Base-by-base conservation (phyloP, 2,113 vertebrate genomes). In the Oenanthe oenanthe region DNA sequence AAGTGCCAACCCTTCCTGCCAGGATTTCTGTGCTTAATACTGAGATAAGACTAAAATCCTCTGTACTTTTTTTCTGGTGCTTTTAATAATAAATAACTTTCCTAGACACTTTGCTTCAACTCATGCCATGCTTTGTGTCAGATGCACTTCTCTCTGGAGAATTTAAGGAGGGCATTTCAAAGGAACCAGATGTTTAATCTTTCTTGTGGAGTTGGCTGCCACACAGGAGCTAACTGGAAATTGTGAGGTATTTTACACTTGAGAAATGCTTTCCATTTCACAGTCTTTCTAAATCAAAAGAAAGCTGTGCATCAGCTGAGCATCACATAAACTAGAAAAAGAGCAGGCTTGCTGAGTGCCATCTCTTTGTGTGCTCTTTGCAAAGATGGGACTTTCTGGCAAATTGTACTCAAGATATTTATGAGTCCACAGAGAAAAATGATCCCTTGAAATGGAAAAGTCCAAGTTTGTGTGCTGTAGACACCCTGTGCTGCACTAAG, bases 221-320 rank as follows among this genome's bases (percentile, higher is more conserved):
- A 83, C 82, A 94, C 88, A 96, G 92, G 83, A 97, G 63, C 88
- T 92, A 88, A 88, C 71, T 96, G 93, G 92, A 96, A 97, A 92
- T 77, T 70, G 54, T 62, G 68, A 92, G 68, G 36, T 86, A 67
- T 80, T 93, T 84, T 83, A 68, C 67, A 51, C 48, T 92, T 74
- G 56, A 77, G 58, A 88, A 94, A 67, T 50, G 68, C 60, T 84
- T 95, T 93, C 78, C 45, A 58, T 82, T 88, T 83, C 76, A 32
- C 29, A 88, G 38, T 85, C 62, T 92, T 95, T 94, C 50, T 88
- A 92, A 94, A 88, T 88, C 78, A 83, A 48, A 62, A 70, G 62
- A 76, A 72, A 76, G 51, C 43, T 90, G 19, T 48, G 19, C 88
- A 54, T 86, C 24, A 2, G 43, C 83, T 83, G 50, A 94, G 47